phyloP scores from a whole-genome alignment of 2,888 invertebrate genomes.

The Odontocolon sp. region DNA sequence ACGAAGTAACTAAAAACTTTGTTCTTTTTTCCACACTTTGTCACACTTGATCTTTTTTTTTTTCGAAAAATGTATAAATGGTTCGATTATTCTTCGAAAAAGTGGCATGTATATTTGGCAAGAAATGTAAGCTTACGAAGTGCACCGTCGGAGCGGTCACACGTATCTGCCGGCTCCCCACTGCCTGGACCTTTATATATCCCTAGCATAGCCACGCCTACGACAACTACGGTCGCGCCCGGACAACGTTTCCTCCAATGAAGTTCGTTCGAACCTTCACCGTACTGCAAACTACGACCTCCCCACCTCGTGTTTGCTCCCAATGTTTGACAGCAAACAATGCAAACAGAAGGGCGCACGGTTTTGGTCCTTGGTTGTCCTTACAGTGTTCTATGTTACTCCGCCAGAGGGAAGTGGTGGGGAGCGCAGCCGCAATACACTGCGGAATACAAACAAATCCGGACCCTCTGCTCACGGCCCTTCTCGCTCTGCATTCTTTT shows the following conservation, averaged over 20 bases:
- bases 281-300: slow-evolving; percentile 5
- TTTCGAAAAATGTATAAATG: too few relatives aligned
- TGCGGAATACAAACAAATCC: slow-evolving; percentile 74
- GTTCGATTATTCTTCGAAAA: not conserved
- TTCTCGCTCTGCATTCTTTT: not conserved
- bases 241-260: slow-evolving; percentile 52
- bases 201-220: slow-evolving; percentile 58
- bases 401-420: slow-evolving; percentile 57
- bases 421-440: slow-evolving; percentile 76
- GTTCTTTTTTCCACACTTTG: too few relatives aligned
- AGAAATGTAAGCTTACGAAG: slow-evolving; percentile 34
- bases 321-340: slow-evolving; percentile 79
- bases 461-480: slow-evolving; percentile 31
- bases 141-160: slow-evolving; percentile 64
- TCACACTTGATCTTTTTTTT: too few relatives aligned
- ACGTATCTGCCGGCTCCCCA: slow-evolving; percentile 69
- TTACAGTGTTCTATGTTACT: slow-evolving; percentile 21
- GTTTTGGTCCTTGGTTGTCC: slow-evolving; percentile 27
- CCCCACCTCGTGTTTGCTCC: slow-evolving; percentile 71
- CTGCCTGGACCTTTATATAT: slow-evolving; percentile 66
- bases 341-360: slow-evolving; percentile 71
- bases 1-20: too few relatives aligned
- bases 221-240: slow-evolving; percentile 53
- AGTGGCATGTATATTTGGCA: not conserved
- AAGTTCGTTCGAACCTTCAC: not conserved